Percentiles rank a stretch among this genome's conserved stretches.
phyloP scores from a whole-genome alignment of 1,140 invertebrate genomes.

The Heliconius himera region DNA sequence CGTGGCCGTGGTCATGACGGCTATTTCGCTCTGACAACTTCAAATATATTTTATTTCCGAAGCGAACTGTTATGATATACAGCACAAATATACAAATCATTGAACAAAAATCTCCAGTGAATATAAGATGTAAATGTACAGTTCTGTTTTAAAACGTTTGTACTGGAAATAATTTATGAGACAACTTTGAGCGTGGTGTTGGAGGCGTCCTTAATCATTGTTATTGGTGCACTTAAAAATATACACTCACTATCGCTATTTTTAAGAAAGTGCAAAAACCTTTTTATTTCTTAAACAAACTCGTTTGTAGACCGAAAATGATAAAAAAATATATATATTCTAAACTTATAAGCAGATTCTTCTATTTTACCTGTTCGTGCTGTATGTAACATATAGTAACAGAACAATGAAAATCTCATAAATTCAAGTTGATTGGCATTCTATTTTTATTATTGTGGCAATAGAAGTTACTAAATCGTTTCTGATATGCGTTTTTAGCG shows the following conservation, averaged over 20 bases:
- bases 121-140: neutral
- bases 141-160: neutral
- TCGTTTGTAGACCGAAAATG: neutral
- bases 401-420: neutral
- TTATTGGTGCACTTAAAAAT: neutral
- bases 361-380: neutral
- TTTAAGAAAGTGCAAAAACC: conserved; percentile 1
- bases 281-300: neutral
- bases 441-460: too few relatives aligned
- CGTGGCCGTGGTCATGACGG: neutral
- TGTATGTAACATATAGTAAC: neutral
- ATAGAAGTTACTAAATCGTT: too few relatives aligned
- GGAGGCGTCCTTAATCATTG: neutral
- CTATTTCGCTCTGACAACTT: conserved; percentile 33
- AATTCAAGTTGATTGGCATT: neutral
- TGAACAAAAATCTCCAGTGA: neutral
- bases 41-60: conserved; percentile 2
- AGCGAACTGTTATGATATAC: conserved; percentile 19
- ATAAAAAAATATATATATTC: neutral
- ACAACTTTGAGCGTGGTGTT: neutral
- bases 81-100: conserved; percentile 11
- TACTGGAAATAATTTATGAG: neutral
- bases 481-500: too few relatives aligned
- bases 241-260: conserved; percentile 3
- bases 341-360: too few relatives aligned